These are phyloP conservation scores for Apis cerana DNA, from an alignment of 1,140 invertebrate species.

Conservation along the genomic window DNA sequence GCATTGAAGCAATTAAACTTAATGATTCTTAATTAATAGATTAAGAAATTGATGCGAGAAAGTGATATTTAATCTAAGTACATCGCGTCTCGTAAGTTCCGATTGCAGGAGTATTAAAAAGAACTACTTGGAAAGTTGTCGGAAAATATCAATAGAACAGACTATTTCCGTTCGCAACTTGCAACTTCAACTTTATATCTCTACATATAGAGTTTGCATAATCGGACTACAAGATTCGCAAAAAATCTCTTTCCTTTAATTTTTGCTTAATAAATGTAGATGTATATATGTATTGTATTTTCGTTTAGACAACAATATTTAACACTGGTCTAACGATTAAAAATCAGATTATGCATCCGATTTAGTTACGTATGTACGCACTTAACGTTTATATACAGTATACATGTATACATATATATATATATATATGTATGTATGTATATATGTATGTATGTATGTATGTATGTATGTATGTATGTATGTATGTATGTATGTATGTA, in stretches of 20 bases:
- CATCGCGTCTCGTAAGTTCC: conserved; percentile 6
- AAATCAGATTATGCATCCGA: background rate
- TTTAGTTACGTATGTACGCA: background rate
- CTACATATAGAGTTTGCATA: background rate
- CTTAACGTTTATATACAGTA: conserved; percentile 42
- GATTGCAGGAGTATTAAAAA: conserved; percentile 17
- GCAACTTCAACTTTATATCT: background rate
- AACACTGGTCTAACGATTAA: conserved; percentile 31
- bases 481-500: background rate
- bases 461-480: background rate
- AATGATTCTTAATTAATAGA: background rate
- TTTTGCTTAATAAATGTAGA: background rate
- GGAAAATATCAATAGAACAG: background rate
- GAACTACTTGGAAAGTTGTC: background rate
- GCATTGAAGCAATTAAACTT: background rate
- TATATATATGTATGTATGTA: background rate
- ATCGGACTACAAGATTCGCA: background rate
- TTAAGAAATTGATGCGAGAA: background rate
- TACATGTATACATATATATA: background rate
- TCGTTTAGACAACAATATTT: conserved; percentile 11
- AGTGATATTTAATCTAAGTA: conserved; percentile 37
- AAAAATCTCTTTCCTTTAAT: background rate
- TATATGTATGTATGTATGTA: background rate
- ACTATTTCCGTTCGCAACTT: background rate
- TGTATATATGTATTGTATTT: background rate